Conservation (phyloP, 2,888 invertebrate genomes). For the Myopa tessellatipennis region DNA sequence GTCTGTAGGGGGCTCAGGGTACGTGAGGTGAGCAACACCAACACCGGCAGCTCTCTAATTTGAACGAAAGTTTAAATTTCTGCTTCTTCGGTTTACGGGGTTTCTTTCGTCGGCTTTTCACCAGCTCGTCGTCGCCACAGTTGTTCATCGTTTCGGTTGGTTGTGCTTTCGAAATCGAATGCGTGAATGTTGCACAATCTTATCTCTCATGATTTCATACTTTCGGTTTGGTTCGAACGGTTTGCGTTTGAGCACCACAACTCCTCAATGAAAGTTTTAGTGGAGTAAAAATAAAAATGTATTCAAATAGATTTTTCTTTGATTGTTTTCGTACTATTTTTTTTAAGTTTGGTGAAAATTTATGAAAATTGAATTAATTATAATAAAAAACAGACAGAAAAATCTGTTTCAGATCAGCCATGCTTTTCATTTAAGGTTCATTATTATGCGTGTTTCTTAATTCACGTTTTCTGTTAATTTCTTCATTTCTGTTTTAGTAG, state of each 20-base stretch:
- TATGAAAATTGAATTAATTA: conserved; percentile 34
- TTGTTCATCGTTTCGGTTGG: conserved; percentile 12
- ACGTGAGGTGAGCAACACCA: neutral
- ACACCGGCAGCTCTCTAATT: neutral
- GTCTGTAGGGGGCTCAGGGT: neutral
- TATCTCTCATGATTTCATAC: conserved; percentile 15
- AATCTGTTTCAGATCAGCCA: neutral
- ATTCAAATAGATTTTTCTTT: conserved; percentile 29
- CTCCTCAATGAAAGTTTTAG: conserved; percentile 34
- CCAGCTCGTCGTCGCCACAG: neutral
- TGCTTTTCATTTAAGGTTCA: neutral
- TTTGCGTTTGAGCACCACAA: neutral
- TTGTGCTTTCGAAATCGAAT: conserved; percentile 34
- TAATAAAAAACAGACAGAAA: neutral
- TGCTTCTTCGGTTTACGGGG: neutral
- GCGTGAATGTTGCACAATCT: conserved; percentile 38
- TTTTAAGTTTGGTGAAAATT: conserved; percentile 34
- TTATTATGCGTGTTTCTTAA: neutral
- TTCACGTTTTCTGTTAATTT: no score
- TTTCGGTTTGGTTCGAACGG: neutral
- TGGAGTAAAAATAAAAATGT: neutral
- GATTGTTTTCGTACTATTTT: neutral
- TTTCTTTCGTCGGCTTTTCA: conserved; percentile 3
- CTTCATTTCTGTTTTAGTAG: no score
- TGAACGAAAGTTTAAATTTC: conserved; percentile 1